Percentiles rank a stretch among this genome's conserved stretches.
phyloP scores from a whole-genome alignment of 2,797 vertebrate genomes.

The Rousettus madagascariensis region DNA sequence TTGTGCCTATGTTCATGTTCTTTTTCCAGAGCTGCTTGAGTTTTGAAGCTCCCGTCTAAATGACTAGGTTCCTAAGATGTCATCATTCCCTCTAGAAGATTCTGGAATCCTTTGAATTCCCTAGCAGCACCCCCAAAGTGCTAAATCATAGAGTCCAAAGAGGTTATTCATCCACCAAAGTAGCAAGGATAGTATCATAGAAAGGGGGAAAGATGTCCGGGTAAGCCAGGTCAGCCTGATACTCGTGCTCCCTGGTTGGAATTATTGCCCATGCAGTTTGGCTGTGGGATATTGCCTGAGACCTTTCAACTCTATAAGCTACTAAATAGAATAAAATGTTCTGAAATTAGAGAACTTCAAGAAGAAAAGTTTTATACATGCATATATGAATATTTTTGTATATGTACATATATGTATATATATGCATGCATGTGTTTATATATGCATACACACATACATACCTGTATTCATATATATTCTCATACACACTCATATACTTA shows the following conservation, averaged over 20 bases:
- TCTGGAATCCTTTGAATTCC: background rate
- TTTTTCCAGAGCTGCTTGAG: background rate
- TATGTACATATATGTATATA: background rate
- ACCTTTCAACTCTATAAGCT: slow-evolving; percentile 79
- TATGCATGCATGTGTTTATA: background rate
- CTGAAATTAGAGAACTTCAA: slow-evolving; percentile 81
- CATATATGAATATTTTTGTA: background rate
- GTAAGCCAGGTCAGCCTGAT: slow-evolving; percentile 56
- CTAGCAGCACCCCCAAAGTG: background rate
- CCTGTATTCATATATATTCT: background rate
- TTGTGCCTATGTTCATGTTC: background rate
- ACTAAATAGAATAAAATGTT: slow-evolving; percentile 80
- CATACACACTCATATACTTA: background rate
- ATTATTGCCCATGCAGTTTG: slow-evolving; percentile 76
- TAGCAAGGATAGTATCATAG: slow-evolving; percentile 68
- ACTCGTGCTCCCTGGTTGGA: slow-evolving; percentile 68
- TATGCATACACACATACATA: background rate
- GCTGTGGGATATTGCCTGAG: slow-evolving; percentile 77
- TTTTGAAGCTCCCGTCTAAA: background rate
- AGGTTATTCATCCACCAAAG: slow-evolving; percentile 64
- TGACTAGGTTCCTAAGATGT: background rate
- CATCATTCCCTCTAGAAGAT: background rate
- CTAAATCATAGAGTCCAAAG: background rate
- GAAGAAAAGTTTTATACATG: slow-evolving; percentile 51
- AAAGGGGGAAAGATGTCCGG: slow-evolving; percentile 67